Evolutionary conservation across 2,113 vertebrate genomes (phyloP).

Genomic region (Montifringilla adamsi): DNA sequence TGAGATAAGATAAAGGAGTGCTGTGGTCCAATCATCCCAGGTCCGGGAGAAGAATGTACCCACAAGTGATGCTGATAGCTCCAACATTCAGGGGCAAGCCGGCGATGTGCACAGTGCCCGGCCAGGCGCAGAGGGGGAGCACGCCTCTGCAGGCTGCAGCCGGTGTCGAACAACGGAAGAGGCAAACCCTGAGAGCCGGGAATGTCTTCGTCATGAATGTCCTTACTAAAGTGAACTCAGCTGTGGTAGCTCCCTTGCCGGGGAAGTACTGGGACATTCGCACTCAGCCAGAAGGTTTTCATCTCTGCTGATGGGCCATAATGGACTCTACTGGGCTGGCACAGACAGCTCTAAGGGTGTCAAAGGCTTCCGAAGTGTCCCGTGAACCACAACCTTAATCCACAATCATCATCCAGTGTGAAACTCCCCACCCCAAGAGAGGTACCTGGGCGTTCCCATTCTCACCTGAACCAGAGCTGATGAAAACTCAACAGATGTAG

Average conservation of each 20-base stretch:
- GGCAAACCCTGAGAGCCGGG: background rate
- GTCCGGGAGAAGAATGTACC: background rate
- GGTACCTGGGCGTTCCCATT: background rate
- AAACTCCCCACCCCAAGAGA: background rate
- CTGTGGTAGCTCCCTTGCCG: background rate
- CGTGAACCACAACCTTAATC: background rate
- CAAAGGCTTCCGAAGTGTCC: background rate
- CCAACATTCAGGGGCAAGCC: background rate
- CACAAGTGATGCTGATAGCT: background rate
- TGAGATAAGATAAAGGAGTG: background rate
- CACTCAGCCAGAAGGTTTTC: background rate
- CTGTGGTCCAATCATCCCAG: background rate
- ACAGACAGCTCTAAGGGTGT: background rate
- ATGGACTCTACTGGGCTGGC: background rate
- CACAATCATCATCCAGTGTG: background rate
- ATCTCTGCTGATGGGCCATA: background rate
- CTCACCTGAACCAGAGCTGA: background rate
- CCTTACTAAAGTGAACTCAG: background rate
- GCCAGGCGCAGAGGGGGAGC: background rate
- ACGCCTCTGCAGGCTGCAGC: background rate
- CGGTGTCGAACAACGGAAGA: background rate
- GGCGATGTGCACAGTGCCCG: background rate
- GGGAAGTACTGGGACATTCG: background rate
- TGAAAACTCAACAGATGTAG: background rate
- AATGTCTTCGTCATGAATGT: too few relatives aligned